A percentile compares a stretch with the other conserved stretches of the same genome.
Conservation (phyloP, 2,113 vertebrate genomes). For the Pimephales promelas region DNA sequence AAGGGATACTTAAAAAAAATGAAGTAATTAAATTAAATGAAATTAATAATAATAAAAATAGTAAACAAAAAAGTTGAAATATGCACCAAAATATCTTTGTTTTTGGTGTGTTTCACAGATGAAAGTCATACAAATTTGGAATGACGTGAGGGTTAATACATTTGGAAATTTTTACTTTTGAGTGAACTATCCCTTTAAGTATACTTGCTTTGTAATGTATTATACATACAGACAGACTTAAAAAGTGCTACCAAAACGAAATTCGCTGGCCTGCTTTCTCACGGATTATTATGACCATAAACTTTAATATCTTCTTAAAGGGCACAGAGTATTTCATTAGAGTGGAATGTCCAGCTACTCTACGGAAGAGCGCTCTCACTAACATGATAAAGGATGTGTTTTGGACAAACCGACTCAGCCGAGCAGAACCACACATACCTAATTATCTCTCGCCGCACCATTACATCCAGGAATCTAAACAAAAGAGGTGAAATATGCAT, state of each 20-base stretch:
- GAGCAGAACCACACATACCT: conserved; percentile 22
- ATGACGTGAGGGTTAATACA: not conserved
- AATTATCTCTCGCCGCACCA: conserved; percentile 26
- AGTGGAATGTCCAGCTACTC: conserved; percentile 41
- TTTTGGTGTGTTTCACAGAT: not conserved
- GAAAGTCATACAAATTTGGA: not conserved
- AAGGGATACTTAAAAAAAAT: not conserved
- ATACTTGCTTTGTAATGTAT: not conserved
- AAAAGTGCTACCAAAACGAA: too few species aligned
- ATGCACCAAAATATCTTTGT: not conserved
- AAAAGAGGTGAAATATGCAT: conserved; percentile 26
- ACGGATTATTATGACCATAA: conserved; percentile 42
- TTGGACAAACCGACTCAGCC: conserved; percentile 26
- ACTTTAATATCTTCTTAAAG: conserved; percentile 43
- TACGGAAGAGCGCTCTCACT: conserved; percentile 31
- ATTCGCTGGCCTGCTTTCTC: conserved; percentile 49
- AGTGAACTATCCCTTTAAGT: too few species aligned
- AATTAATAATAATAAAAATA: too few species aligned
- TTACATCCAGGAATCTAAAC: conserved; percentile 40
- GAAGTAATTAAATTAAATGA: not conserved
- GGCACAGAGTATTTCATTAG: conserved; percentile 43
- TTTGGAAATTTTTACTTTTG: too few species aligned
- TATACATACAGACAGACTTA: not conserved
- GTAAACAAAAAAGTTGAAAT: not conserved
- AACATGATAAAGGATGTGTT: conserved; percentile 46